A percentile compares a stretch with the other conserved stretches of the same genome.
Evolutionary conservation across 2,113 vertebrate species (phyloP).

Genomic region (Nothoprocta perdicaria): DNA sequence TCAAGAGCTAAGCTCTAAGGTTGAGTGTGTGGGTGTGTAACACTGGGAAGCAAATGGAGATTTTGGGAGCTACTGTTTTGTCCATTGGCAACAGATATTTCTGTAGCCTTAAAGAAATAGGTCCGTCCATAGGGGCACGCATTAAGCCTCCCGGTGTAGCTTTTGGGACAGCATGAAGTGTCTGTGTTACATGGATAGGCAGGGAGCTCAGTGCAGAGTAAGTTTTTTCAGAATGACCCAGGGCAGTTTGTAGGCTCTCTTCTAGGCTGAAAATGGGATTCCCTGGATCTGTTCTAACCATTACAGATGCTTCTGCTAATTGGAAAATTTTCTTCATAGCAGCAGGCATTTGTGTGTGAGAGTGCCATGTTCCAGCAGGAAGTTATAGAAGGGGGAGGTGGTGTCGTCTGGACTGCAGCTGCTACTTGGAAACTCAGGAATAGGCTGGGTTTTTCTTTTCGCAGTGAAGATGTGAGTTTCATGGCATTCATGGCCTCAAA

Average conservation of each 20-base stretch:
- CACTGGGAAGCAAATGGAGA: not conserved
- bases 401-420: not conserved
- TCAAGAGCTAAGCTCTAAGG: not conserved
- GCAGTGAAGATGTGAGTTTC: not conserved
- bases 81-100: not conserved
- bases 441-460: not conserved
- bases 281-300: not conserved
- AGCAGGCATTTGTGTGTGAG: not conserved
- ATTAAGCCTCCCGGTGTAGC: not conserved
- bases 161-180: rapidly evolving
- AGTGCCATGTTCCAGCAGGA: not conserved
- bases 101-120: too few species aligned
- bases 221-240: not conserved
- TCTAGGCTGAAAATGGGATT: not conserved
- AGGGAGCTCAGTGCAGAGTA: not conserved
- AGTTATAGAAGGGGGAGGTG: rapidly evolving
- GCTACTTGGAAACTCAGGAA: not conserved
- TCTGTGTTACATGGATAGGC: not conserved
- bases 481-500: not conserved
- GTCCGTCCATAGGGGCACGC: not conserved
- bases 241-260: not conserved
- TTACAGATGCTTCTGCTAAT: not conserved
- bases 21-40: not conserved
- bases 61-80: rapidly evolving
- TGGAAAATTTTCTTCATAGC: rapidly evolving